Evolutionary conservation across 2,797 vertebrate genomes (phyloP).

Genomic region (Gymnothorax reevesii): DNA sequence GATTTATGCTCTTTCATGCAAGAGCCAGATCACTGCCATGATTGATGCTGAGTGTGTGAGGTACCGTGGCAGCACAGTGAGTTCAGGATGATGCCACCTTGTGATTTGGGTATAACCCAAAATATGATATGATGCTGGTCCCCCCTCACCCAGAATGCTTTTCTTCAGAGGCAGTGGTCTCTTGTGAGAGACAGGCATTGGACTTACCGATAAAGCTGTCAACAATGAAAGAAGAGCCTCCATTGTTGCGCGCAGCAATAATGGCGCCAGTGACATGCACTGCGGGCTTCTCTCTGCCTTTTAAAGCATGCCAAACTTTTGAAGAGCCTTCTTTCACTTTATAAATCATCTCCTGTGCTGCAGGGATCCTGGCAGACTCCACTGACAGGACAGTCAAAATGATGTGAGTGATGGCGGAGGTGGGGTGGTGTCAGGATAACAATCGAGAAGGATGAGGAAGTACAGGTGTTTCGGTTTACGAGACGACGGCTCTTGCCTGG

Average conservation of each 20-base stretch:
- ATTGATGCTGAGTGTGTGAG: background rate
- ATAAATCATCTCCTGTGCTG: conserved; percentile 86
- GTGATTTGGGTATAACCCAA: conserved; percentile 10
- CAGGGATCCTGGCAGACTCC: conserved; percentile 85
- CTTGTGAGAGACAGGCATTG: conserved; percentile 23
- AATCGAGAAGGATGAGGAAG: conserved; percentile 80
- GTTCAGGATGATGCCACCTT: background rate
- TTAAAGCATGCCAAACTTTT: conserved; percentile 81
- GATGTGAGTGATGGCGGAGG: conserved; percentile 81
- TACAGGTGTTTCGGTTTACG: conserved; percentile 85
- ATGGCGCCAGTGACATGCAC: conserved; percentile 59
- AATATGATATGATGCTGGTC: conserved; percentile 18
- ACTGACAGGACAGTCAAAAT: conserved; percentile 86
- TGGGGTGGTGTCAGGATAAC: conserved; percentile 77
- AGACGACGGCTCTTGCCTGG: conserved; percentile 83
- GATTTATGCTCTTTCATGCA: background rate
- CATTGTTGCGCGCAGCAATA: conserved; percentile 54
- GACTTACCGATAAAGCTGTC: conserved; percentile 18
- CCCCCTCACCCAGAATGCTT: conserved; percentile 20
- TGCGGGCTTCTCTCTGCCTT: conserved; percentile 69
- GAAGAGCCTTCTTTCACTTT: conserved; percentile 79
- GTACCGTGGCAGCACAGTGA: background rate
- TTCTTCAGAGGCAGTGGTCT: conserved; percentile 14
- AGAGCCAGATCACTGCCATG: background rate
- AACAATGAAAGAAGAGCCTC: conserved; percentile 63